Conservation (phyloP, 1,140 invertebrate species). For the Marisa cornuarietis region DNA sequence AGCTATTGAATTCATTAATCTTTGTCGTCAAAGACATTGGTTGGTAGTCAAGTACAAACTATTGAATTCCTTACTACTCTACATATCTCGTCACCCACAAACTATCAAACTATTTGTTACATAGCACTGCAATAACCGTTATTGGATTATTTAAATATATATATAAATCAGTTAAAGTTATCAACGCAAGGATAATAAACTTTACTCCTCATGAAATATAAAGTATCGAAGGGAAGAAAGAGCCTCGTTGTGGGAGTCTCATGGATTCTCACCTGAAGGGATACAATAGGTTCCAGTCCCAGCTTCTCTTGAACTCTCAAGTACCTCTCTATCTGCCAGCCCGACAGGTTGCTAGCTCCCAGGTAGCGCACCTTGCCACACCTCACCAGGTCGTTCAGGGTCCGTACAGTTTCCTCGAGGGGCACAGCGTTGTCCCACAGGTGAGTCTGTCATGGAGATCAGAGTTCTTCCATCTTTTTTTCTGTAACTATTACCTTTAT, state of each 20-base stretch:
- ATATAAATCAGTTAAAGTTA: background rate
- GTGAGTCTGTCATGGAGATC: conserved; percentile 41
- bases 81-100: too few species aligned
- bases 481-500: too few species aligned
- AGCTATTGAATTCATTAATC: too few species aligned
- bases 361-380: conserved; percentile 52
- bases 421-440: conserved; percentile 41
- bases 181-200: background rate
- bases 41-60: too few species aligned
- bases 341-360: conserved; percentile 48
- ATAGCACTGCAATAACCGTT: too few species aligned
- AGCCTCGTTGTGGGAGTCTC: background rate
- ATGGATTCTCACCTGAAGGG: conserved; percentile 36
- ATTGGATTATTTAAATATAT: too few species aligned
- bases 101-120: too few species aligned
- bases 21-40: too few species aligned
- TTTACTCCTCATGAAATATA: background rate
- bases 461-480: too few species aligned
- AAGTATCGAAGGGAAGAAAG: background rate
- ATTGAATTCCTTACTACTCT: too few species aligned
- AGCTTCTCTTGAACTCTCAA: conserved; percentile 24
- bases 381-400: conserved; percentile 49
- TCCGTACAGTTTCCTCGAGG: conserved; percentile 46
- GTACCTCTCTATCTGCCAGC: conserved; percentile 54
- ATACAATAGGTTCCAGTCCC: conserved; percentile 30